Evolutionary conservation across 30 jellyfish, hydroid and myxozoan genomes (phyloP), one percentile per base, ranked within the genome.

Genomic region (Morbakka virulenta): DNA sequence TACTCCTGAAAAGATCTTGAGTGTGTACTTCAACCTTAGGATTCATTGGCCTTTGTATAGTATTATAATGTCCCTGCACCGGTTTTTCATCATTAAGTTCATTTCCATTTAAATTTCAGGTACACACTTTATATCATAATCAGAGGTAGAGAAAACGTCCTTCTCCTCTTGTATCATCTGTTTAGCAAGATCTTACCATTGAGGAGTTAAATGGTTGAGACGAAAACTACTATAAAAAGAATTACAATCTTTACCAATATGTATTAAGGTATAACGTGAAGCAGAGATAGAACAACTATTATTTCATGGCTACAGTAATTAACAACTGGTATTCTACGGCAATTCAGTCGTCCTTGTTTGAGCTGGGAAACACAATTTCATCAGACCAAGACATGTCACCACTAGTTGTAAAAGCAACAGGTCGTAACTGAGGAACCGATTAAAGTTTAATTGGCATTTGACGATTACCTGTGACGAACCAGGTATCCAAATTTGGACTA

Each of bases 21-120:
- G 28, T 23, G 77, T 65, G 77, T 12, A 68, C 77, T 65, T 65
- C 28, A 12, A 65, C 77, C 34, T 57, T 26, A 20, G 9, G 34
- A 57, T 65, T 11, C 77, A 65, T 11, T 30, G 77, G 69, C 17
- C 69, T 24, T 13, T 21, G 77, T 12, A 65, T 29, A 28, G 66
- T 6, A 12, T n/a, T 65, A 30, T 65, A 65, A 30, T 20, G 22
- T 30, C 6, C 28, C 67, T 65, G 77, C 30, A 65, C 77, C 9
- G 77, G 77, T 17, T 41, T 41, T 41, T 41, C 57, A 41, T 41
- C 57, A 41, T 9, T 41, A 41, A 41, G 57, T 6, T 41, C 9
- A 41, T 41, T 9, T 41, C 17, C 9, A 41, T 41, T 41, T 41
- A 17, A 41, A 41, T 17, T 41, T 41, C 57, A 41, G 57, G 57